Conservation (phyloP, 2,797 vertebrate species). For the Meda fulgida region DNA sequence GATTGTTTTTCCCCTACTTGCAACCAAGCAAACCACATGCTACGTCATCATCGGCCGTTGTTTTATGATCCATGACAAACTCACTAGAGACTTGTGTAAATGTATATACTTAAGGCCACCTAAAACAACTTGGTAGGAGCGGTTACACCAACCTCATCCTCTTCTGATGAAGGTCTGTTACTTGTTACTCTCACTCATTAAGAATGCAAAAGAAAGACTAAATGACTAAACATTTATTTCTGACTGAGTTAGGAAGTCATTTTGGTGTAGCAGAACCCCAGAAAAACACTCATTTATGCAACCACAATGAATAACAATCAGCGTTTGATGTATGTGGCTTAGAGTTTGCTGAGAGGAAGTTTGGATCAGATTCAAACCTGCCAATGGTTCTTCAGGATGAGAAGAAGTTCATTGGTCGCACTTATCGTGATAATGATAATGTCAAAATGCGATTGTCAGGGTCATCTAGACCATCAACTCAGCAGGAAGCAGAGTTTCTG, state of each 20-base stretch:
- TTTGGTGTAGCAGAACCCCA: constrained; percentile 6
- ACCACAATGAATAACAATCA: neutral
- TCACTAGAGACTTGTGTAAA: constrained; percentile 33
- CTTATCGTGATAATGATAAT: neutral
- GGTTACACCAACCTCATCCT: neutral
- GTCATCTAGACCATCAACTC: constrained; percentile 15
- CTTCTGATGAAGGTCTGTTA: neutral
- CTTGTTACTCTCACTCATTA: neutral
- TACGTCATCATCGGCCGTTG: neutral
- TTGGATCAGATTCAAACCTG: neutral
- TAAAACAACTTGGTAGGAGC: neutral
- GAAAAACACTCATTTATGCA: neutral
- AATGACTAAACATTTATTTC: neutral
- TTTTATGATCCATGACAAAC: constrained; percentile 17
- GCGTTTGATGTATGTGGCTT: neutral
- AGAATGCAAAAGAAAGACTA: neutral
- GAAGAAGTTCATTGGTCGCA: neutral
- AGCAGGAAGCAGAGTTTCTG: constrained; percentile 15
- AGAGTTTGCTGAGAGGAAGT: neutral
- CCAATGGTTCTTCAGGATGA: neutral
- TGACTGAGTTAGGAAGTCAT: neutral
- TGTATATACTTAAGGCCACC: constrained; percentile 4
- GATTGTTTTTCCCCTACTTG: neutral
- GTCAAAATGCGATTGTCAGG: neutral
- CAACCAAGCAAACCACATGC: constrained; percentile 34